Percentiles rank a stretch among this genome's conserved stretches.
Conservation (phyloP, 2,888 invertebrate species). For the Ctenicera cuprea region DNA sequence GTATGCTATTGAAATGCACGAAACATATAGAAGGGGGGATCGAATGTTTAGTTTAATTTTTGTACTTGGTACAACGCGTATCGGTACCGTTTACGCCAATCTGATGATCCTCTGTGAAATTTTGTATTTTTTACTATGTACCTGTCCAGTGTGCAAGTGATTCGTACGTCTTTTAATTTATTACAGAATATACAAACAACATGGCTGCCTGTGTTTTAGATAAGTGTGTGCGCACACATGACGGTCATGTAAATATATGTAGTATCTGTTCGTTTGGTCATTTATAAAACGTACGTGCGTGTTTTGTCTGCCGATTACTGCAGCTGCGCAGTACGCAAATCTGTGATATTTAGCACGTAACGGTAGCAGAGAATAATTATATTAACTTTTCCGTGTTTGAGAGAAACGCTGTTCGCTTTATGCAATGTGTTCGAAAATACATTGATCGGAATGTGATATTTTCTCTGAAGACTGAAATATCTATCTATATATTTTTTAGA, state of each 20-base stretch:
- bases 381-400: slow-evolving; percentile 70
- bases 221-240: slow-evolving; percentile 54
- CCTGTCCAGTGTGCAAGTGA: slow-evolving; percentile 68
- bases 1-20: slow-evolving; percentile 93
- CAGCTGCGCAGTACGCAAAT: slow-evolving; percentile 66
- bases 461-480: slow-evolving; percentile 75
- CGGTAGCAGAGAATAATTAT: slow-evolving; percentile 72
- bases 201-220: slow-evolving; percentile 66
- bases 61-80: slow-evolving; percentile 61
- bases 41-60: slow-evolving; percentile 66
- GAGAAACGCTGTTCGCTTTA: slow-evolving; percentile 67
- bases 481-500: slow-evolving; percentile 70
- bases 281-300: slow-evolving; percentile 63
- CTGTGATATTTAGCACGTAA: slow-evolving; percentile 73
- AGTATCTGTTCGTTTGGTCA: slow-evolving; percentile 65
- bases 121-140: slow-evolving; percentile 67
- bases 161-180: slow-evolving; percentile 63
- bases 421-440: slow-evolving; percentile 57
- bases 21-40: slow-evolving; percentile 90
- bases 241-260: slow-evolving; percentile 59
- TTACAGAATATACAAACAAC: slow-evolving; percentile 64
- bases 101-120: slow-evolving; percentile 65
- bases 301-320: slow-evolving; percentile 65
- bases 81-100: slow-evolving; percentile 59
- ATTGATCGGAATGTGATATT: slow-evolving; percentile 73